Base-by-base conservation (phyloP, 1,140 invertebrate genomes). In the Hydropsyche tenuis region DNA sequence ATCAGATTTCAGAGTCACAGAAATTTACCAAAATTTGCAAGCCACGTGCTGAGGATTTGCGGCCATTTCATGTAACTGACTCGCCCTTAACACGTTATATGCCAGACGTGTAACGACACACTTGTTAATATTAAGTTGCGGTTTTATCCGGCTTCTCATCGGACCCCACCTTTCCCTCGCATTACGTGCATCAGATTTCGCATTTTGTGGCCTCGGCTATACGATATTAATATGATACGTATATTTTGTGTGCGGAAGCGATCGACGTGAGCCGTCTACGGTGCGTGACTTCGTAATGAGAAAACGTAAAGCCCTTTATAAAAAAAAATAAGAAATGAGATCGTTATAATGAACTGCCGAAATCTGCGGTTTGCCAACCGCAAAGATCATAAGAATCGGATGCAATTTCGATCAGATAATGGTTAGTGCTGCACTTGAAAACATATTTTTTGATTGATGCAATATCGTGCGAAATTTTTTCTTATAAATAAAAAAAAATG, bases 171-270 rank as follows among this genome's bases (percentile, higher is more conserved):
- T 16, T 16, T n/a, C 48, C n/a, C 18, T 20, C 18, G 16, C 16
- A 16, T 53, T 53, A 53, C 48, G 48, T 53, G 48, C 48, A 53
- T 53, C 48, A 53, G 48, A 53, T 53, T 53, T 53, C 48, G 16
- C 6, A 20, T 53, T 53, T 53, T 53, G 48, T 53, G 48, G 48
- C n/a, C 48, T 9, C 30, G 30, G 3, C 9, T 37, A 37, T 53
- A 37, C 30, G 9, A 37, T 37, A 37, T 37, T 9, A 37, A 4
- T 37, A 37, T 37, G 30, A 37, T 37, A 37, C 30, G 30, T n/a
- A n/a, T n/a, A n/a, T n/a, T n/a, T n/a, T n/a, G 30, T 37, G 30
- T 20, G 20, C 48, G 48, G 48, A 53, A 53, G 48, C 48, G 48
- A 18, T 53, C 56, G 20, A 25, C 56, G 56, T 60, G 56, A 60